These are phyloP conservation scores for Lycodopsis pacificus DNA, from an alignment of 2,797 vertebrate species.

Conservation along the genomic window DNA sequence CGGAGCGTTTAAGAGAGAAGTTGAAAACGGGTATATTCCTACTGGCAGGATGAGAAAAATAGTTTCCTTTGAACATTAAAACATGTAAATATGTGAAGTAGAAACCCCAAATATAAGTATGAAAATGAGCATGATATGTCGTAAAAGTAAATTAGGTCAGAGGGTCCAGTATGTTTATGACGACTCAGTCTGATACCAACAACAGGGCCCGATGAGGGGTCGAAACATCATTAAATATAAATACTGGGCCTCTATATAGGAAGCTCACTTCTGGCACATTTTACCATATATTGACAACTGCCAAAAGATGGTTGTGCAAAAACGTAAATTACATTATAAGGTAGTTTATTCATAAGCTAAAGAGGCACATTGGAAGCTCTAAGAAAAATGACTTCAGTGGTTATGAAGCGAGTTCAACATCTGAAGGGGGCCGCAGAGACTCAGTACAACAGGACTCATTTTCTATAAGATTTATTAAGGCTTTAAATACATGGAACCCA, in stretches of 20 bases:
- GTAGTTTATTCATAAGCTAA: not conserved
- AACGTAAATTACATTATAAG: not conserved
- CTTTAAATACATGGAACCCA: constrained; percentile 67
- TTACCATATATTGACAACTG: not conserved
- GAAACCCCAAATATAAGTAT: not conserved
- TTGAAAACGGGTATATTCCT: not conserved
- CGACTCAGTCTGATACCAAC: not conserved
- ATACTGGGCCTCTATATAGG: not conserved
- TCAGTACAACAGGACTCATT: constrained; percentile 3
- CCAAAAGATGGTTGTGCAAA: not conserved
- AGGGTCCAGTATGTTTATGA: not conserved
- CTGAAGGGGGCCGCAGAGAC: constrained; percentile 6
- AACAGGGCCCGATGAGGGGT: not conserved
- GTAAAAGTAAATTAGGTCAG: not conserved
- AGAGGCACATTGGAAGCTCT: not conserved
- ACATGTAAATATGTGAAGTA: not conserved
- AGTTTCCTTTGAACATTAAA: not conserved
- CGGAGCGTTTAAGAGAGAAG: not conserved
- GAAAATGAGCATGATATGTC: not conserved
- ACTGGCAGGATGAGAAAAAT: not conserved
- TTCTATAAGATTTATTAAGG: constrained; percentile 78
- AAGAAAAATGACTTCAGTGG: constrained; percentile 23
- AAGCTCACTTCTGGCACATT: not conserved
- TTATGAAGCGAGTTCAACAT: too few relatives aligned
- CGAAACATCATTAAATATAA: not conserved